Percentiles rank a stretch among this genome's conserved stretches.
phyloP scores from a whole-genome alignment of 35 echinoderm and acorn worm species.

The Eucidaris tribuloides region DNA sequence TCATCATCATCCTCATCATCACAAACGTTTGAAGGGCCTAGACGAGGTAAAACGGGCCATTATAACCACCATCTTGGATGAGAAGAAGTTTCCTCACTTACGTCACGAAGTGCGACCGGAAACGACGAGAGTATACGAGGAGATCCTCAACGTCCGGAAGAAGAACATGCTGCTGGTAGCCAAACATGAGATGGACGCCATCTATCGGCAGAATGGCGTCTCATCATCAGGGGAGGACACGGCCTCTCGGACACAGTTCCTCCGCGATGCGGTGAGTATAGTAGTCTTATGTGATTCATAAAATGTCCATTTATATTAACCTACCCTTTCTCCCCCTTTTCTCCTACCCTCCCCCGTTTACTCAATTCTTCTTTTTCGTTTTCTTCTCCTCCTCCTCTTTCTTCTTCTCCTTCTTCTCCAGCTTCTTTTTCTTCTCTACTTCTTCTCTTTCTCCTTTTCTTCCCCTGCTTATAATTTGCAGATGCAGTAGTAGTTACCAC shows the following conservation, averaged over 20 bases:
- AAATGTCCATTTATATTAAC: not conserved
- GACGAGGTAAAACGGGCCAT: slow-evolving; percentile 51
- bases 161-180: slow-evolving; percentile 18
- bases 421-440: too few species aligned
- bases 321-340: too few species aligned
- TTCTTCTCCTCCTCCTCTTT: too few species aligned
- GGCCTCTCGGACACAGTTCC: not conserved
- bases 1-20: not conserved
- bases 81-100: slow-evolving; percentile 25
- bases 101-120: slow-evolving; percentile 27
- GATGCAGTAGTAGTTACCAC: too few species aligned
- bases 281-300: not conserved
- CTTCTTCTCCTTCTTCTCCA: too few species aligned
- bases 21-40: slow-evolving; percentile 40
- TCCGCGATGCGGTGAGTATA: slow-evolving; percentile 21
- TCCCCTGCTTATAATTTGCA: too few species aligned
- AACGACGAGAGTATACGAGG: slow-evolving; percentile 39
- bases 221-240: not conserved
- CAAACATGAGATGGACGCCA: not conserved
- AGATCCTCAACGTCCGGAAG: slow-evolving; percentile 31
- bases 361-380: too few species aligned
- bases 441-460: too few species aligned
- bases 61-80: slow-evolving; percentile 23
- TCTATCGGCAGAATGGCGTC: slow-evolving; percentile 27
- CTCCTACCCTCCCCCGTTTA: too few species aligned